phyloP scores from a whole-genome alignment of 2,888 invertebrate species.

The Folsomia manolachei region DNA sequence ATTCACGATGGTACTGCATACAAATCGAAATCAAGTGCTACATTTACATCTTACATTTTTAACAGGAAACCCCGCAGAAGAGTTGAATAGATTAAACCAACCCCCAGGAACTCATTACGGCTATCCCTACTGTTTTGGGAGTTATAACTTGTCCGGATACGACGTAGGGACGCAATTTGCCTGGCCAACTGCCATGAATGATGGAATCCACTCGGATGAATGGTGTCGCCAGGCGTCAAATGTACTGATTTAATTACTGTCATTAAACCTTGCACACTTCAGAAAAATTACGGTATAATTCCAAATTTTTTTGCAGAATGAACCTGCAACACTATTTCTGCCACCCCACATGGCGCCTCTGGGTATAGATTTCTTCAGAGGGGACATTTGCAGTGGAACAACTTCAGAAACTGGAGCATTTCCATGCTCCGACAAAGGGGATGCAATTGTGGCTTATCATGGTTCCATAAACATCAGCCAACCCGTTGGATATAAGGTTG shows the following conservation, averaged over 20 bases:
- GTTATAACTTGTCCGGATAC: slow-evolving; percentile 27
- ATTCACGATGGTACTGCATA: slow-evolving; percentile 40
- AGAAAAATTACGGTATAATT: background rate
- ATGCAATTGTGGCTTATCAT: slow-evolving; percentile 41
- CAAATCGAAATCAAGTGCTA: too few relatives aligned
- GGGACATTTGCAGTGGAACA: slow-evolving; percentile 24
- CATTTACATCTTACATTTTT: too few relatives aligned
- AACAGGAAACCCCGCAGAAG: slow-evolving; percentile 46
- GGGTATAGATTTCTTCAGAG: slow-evolving; percentile 39
- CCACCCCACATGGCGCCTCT: slow-evolving; percentile 46
- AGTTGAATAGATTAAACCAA: slow-evolving; percentile 36
- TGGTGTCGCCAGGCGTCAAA: slow-evolving; percentile 41
- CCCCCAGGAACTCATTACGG: slow-evolving; percentile 41
- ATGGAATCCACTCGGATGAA: slow-evolving; percentile 40
- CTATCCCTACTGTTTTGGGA: slow-evolving; percentile 45
- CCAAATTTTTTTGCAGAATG: slow-evolving; percentile 29
- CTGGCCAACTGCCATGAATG: slow-evolving; percentile 38
- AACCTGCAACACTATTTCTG: slow-evolving; percentile 35
- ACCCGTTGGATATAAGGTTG: slow-evolving; percentile 40
- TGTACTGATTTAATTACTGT: too few relatives aligned
- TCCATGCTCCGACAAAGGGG: slow-evolving; percentile 39
- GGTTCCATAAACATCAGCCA: slow-evolving; percentile 38
- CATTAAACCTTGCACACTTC: too few relatives aligned
- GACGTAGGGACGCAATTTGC: slow-evolving; percentile 39
- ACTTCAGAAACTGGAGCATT: slow-evolving; percentile 25